Base-by-base conservation (phyloP, 2,797 vertebrate species). In the Scleropages formosus region DNA sequence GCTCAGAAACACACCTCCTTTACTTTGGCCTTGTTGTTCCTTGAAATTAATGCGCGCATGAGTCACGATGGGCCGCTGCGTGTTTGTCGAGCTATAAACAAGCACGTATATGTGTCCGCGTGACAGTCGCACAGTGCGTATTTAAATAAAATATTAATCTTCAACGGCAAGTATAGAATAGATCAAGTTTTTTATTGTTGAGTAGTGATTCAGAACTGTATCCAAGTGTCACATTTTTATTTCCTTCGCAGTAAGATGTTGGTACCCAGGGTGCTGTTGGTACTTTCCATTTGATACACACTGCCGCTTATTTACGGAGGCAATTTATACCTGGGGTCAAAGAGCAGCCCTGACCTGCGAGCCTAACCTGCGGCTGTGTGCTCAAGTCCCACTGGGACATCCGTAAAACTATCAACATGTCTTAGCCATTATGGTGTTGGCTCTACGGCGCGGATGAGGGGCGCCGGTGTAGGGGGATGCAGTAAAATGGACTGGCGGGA, bases 401-500 rank as follows among this genome's bases (percentile, higher is more conserved):
- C 49, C 18, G 24, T n/a, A 49, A 16, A 20, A 24, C 44, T 44
- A 60, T 44, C 46, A 39, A 61, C 56, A 68, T 47, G 26, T 56
- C 58, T n/a, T 53, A n/a, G 26, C 74, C 44, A 61, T 75, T 31
- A 51, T 39, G 27, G 74, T 59, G 22, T 56, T 61, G 15, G 56
- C n/a, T 51, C 44, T 51, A 47, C 51, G 6, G 64, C 20, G 44
- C 65, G 0, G 59, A 46, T 8, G 59, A 70, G 70, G 10, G 4
- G 24, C 18, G 59, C 13, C 15, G 83, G 89, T 51, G 75, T 64
- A 69, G 47, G 68, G 83, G 89, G 56, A 75, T 64, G 67, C 47
- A 66, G 85, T 83, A 83, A 91, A 92, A 92, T 91, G 89, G 89
- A 90, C 89, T 80, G 22, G 49, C 82, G 89, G 80, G 87, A 69